These are phyloP conservation scores for Elysia crispata DNA, from an alignment of 2,888 invertebrate genomes.

Conservation along the genomic window DNA sequence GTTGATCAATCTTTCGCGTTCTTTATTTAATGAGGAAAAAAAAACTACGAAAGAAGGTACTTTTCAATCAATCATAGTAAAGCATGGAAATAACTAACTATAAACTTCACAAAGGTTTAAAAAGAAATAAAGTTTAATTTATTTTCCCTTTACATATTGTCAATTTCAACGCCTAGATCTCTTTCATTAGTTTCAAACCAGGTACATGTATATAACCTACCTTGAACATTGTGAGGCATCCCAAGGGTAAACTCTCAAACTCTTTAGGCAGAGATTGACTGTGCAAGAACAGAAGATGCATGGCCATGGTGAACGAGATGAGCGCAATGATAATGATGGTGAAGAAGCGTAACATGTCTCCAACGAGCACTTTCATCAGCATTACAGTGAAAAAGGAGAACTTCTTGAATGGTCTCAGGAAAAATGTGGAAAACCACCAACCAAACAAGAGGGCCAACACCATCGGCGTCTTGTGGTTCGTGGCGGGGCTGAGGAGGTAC, in stretches of 20 bases:
- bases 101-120: too few relatives aligned
- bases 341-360: constrained; percentile 52
- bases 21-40: too few relatives aligned
- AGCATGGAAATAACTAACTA: too few relatives aligned
- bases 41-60: too few relatives aligned
- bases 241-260: constrained; percentile 54
- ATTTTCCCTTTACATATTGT: too few relatives aligned
- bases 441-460: constrained; percentile 62
- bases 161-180: too few relatives aligned
- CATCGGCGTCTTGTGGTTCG: constrained; percentile 54
- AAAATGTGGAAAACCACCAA: constrained; percentile 66
- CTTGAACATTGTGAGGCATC: constrained; percentile 63
- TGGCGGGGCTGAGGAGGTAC: constrained; percentile 9
- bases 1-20: too few relatives aligned
- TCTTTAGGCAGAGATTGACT: constrained; percentile 48
- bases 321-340: constrained; percentile 60
- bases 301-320: constrained; percentile 62
- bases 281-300: constrained; percentile 61
- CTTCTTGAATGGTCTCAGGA: constrained; percentile 59
- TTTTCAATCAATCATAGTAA: too few relatives aligned
- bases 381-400: constrained; percentile 69
- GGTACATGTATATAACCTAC: too few relatives aligned
- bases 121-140: too few relatives aligned
- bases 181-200: too few relatives aligned
- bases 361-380: constrained; percentile 63